A percentile compares a stretch with the other conserved stretches of the same genome.
phyloP scores from a whole-genome alignment of 2,888 invertebrate genomes.

The Acleris literana region DNA sequence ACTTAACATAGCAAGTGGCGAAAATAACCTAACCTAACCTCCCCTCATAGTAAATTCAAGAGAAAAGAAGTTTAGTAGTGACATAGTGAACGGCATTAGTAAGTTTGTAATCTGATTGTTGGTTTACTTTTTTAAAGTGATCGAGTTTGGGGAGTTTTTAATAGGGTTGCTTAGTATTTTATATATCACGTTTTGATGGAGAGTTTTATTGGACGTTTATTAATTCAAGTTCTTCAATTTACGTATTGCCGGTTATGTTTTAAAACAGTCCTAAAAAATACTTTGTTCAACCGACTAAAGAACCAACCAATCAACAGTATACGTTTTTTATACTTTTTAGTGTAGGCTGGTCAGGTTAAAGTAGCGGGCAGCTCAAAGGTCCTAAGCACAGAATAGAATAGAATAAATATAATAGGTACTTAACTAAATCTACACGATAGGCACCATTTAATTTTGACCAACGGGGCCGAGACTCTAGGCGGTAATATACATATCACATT shows the following conservation, averaged over 20 bases:
- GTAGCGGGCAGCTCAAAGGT: no score
- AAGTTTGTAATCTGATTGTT: constrained; percentile 45
- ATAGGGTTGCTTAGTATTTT: constrained; percentile 31
- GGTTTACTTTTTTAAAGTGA: constrained; percentile 65
- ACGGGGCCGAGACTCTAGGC: no score
- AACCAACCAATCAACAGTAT: no score
- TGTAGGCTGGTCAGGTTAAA: no score
- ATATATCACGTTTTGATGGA: constrained; percentile 28
- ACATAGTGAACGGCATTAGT: constrained; percentile 1
- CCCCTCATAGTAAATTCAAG: background rate
- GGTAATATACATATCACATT: no score
- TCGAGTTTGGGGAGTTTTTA: constrained; percentile 37
- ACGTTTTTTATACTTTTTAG: no score
- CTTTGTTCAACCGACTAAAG: no score
- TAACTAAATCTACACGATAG: no score
- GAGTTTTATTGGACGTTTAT: constrained; percentile 9
- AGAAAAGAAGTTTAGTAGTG: background rate
- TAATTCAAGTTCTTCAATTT: constrained; percentile 33
- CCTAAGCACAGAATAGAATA: no score
- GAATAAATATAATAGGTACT: no score
- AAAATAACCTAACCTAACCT: constrained; percentile 1
- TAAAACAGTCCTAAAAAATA: no score
- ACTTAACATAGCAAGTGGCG: background rate
- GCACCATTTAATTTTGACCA: no score
- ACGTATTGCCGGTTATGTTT: constrained; percentile 15